Conservation (phyloP, 2,113 vertebrate genomes). For the Ariopsis seemanni region DNA sequence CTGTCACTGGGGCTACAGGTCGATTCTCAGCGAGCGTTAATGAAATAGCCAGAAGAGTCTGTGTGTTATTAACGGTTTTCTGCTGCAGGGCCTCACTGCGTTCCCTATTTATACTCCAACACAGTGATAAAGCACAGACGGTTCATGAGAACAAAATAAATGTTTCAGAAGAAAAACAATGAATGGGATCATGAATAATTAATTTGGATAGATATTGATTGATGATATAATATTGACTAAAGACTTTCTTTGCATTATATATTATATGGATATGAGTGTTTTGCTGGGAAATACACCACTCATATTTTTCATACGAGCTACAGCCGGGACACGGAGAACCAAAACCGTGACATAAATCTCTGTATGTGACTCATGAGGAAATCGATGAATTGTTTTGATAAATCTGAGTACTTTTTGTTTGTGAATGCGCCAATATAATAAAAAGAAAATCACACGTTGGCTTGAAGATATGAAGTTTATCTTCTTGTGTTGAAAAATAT, state of each 20-base stretch:
- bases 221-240: background rate
- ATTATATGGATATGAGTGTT: too few species aligned
- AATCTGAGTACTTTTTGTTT: too few species aligned
- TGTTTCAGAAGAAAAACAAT: background rate
- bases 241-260: background rate
- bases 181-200: conserved; percentile 3
- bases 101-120: conserved; percentile 2
- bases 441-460: too few species aligned
- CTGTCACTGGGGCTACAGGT: conserved; percentile 34
- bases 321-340: too few species aligned
- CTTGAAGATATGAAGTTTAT: too few species aligned
- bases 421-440: too few species aligned
- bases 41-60: conserved; percentile 19
- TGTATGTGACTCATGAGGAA: too few species aligned
- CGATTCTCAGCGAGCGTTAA: conserved; percentile 25
- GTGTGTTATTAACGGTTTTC: conserved; percentile 17
- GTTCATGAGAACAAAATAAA: conserved; percentile 10
- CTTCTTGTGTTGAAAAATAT: too few species aligned
- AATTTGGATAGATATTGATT: background rate
- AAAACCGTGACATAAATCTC: too few species aligned
- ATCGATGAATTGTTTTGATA: too few species aligned
- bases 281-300: too few species aligned
- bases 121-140: conserved; percentile 35
- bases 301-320: too few species aligned
- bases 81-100: conserved; percentile 6